Percentiles rank a stretch among this genome's conserved stretches.
Conservation (phyloP, 2,113 vertebrate species). For the Zeus faber region DNA sequence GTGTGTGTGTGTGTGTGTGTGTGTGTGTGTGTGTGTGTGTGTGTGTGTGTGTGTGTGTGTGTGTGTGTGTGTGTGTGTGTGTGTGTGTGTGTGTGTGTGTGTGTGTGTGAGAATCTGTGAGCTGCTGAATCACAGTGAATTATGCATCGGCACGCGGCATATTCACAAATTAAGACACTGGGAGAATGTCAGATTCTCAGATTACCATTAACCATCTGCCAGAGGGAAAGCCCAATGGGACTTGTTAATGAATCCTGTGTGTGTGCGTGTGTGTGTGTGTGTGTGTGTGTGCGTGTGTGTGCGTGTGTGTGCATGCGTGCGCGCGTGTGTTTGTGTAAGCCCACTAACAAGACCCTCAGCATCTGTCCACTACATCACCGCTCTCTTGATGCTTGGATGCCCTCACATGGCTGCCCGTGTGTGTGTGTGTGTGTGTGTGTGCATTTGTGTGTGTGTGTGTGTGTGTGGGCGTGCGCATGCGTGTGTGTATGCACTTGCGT, state of each 20-base stretch:
- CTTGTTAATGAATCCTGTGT: constrained; percentile 22
- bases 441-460: neutral
- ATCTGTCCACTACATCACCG: constrained; percentile 34
- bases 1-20: too few species aligned
- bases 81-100: too few species aligned
- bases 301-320: neutral
- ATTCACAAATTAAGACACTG: constrained; percentile 20
- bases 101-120: too few species aligned
- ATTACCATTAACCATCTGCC: constrained; percentile 24
- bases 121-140: too few species aligned
- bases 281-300: neutral
- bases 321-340: constrained; percentile 27
- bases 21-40: too few species aligned
- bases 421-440: constrained; percentile 17
- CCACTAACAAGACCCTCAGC: constrained; percentile 26
- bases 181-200: constrained; percentile 17
- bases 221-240: constrained; percentile 17
- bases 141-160: too few species aligned
- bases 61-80: too few species aligned
- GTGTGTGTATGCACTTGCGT: constrained; percentile 24
- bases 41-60: too few species aligned
- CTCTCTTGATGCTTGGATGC: too few species aligned
- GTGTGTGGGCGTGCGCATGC: neutral
- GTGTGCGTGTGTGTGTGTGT: constrained; percentile 16
- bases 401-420: neutral